phyloP scores from a whole-genome alignment of 2,113 vertebrate species.

The Sapajus apella region DNA sequence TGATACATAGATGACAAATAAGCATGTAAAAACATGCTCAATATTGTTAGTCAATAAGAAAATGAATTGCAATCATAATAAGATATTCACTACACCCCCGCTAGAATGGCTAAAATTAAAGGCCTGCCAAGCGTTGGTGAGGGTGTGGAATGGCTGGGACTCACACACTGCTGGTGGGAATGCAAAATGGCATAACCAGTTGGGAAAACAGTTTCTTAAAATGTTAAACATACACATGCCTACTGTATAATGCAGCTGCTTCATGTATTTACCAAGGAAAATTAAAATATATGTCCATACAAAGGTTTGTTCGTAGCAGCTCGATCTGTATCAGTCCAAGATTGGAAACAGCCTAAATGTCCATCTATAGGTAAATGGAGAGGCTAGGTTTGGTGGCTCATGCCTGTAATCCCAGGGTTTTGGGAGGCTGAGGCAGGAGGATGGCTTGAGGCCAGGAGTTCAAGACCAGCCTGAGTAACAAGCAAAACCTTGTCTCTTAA shows the following conservation, averaged over 20 bases:
- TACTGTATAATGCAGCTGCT: not conserved
- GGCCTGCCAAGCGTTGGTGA: not conserved
- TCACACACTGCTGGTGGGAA: not conserved
- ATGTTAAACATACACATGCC: not conserved
- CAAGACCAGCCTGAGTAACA: no score
- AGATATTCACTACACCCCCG: not conserved
- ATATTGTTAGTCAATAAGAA: not conserved
- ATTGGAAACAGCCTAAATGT: not conserved
- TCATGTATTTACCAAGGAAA: not conserved
- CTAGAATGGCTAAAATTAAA: not conserved
- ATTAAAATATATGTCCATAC: not conserved
- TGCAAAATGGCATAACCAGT: not conserved
- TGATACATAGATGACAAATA: not conserved
- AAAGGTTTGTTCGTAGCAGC: not conserved
- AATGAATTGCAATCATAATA: not conserved
- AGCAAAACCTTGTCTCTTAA: no score
- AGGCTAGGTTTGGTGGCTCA: no score
- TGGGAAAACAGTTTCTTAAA: not conserved
- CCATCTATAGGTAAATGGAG: not conserved
- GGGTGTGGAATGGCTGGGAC: not conserved
- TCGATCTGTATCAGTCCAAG: not conserved
- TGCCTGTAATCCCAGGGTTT: no score
- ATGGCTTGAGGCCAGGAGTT: no score
- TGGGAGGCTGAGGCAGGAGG: no score
- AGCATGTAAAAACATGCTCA: not conserved